Percentiles rank a stretch among this genome's conserved stretches.
These are phyloP conservation scores for Rotaria magnacalcarata DNA, from an alignment of 2,888 invertebrate genomes.

Conservation along the genomic window DNA sequence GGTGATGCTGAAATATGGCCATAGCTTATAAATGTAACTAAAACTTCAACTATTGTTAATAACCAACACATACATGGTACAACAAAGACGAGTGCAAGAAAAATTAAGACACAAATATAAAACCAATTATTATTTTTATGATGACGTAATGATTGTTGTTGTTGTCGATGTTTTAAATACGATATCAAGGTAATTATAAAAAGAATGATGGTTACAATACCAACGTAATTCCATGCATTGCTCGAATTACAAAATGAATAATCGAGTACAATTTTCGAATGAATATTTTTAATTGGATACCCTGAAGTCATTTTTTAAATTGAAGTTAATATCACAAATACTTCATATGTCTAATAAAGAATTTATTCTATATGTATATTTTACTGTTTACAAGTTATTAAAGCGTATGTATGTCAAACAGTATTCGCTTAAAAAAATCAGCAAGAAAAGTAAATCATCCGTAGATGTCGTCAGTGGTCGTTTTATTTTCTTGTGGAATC, in stretches of 20 bases:
- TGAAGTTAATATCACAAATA: background rate
- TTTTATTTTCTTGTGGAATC: background rate
- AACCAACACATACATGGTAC: conserved; percentile 3
- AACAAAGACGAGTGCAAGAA: background rate
- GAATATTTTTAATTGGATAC: background rate
- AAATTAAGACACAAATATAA: background rate
- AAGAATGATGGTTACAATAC: background rate
- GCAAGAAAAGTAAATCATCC: background rate
- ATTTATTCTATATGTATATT: background rate
- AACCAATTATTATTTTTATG: background rate
- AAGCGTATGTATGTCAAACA: background rate
- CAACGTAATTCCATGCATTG: background rate
- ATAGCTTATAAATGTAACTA: background rate
- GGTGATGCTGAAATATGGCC: background rate
- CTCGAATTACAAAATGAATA: conserved; percentile 5
- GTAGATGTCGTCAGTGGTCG: background rate
- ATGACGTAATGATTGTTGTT: background rate
- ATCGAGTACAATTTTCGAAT: background rate
- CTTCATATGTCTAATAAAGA: background rate
- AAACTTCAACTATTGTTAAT: background rate
- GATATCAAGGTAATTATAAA: background rate
- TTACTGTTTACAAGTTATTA: background rate
- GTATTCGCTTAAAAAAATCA: background rate
- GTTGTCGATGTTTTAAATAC: background rate
- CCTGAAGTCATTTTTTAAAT: background rate